phyloP scores from a whole-genome alignment of 2,888 invertebrate species.

The Acanthosepion esculentum region DNA sequence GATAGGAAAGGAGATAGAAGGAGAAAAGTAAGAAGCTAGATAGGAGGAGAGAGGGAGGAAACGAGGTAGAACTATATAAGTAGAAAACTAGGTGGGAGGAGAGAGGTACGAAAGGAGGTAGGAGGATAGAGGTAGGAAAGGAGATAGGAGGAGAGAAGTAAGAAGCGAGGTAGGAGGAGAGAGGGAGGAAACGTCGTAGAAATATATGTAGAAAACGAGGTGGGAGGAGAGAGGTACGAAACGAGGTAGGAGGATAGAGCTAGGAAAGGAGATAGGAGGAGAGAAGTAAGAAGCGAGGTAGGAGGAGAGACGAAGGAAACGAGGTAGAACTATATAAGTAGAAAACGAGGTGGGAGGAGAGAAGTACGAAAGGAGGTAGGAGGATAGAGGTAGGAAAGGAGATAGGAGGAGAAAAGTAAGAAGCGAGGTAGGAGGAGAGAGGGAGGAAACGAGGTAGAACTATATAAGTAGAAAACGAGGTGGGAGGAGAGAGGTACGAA shows the following conservation, averaged over 20 bases:
- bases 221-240: background rate
- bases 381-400: background rate
- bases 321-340: background rate
- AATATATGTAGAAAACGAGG: background rate
- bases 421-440: too few species aligned
- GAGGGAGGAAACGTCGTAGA: too few species aligned
- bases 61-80: background rate
- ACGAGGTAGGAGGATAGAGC: too few species aligned
- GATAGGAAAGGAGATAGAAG: background rate
- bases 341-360: background rate
- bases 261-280: background rate
- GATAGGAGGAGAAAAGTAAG: rapidly evolving
- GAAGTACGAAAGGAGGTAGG: too few species aligned
- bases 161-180: rapidly evolving
- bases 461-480: background rate
- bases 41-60: background rate
- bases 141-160: rapidly evolving
- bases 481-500: background rate
- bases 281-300: too few species aligned
- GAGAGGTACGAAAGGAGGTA: too few species aligned
- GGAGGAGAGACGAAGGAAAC: too few species aligned
- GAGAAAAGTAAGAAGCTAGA: too few species aligned
- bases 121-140: background rate
- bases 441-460: too few species aligned
- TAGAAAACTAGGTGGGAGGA: background rate